Percentiles rank a stretch among this genome's conserved stretches.
Evolutionary conservation across 2,797 vertebrate species (phyloP).

Genomic region (Chrysolophus pictus): DNA sequence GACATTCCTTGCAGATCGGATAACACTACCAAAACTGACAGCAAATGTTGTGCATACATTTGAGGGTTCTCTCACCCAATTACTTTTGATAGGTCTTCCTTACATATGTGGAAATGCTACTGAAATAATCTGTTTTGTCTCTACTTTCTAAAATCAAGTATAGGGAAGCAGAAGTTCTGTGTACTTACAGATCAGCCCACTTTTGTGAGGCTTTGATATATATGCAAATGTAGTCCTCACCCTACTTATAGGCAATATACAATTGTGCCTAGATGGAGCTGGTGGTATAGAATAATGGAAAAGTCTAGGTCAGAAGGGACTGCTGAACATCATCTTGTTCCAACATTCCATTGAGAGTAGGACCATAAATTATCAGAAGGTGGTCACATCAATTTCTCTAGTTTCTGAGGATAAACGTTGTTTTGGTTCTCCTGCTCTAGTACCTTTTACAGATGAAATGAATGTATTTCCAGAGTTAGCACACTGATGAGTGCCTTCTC

Average conservation of each 20-base stretch:
- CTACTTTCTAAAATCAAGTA: not conserved
- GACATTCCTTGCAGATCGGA: not conserved
- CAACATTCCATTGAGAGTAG: not conserved
- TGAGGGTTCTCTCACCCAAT: not conserved
- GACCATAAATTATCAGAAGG: not conserved
- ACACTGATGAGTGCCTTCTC: not conserved
- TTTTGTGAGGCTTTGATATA: not conserved
- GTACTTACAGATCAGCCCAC: not conserved
- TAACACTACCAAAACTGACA: not conserved
- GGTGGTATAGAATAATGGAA: not conserved
- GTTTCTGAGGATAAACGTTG: not conserved
- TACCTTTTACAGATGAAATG: not conserved
- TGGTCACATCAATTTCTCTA: not conserved
- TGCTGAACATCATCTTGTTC: not conserved
- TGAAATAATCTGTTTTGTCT: not conserved
- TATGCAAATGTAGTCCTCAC: not conserved
- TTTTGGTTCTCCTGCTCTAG: not conserved
- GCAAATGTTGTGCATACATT: not conserved
- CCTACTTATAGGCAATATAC: not conserved
- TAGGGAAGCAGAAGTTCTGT: not conserved
- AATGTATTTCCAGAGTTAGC: not conserved
- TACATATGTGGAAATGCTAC: not conserved
- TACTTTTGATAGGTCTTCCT: not conserved
- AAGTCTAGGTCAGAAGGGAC: not conserved
- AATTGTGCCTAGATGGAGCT: not conserved